phyloP scores from a whole-genome alignment of 2,113 vertebrate species.

The Barnardius zonarius region DNA sequence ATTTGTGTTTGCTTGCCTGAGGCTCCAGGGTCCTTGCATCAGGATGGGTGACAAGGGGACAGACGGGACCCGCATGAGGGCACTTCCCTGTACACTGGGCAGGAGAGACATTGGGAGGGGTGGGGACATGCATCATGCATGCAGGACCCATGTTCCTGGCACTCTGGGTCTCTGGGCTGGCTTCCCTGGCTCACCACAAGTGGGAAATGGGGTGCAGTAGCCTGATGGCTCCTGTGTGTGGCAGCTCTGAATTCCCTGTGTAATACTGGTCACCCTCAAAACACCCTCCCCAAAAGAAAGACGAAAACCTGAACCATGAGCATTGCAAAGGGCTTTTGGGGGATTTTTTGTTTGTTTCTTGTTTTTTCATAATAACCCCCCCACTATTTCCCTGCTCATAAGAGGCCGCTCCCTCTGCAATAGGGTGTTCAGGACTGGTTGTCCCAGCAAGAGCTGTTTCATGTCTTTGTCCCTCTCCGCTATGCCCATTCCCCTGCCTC shows the following conservation, averaged over 20 bases:
- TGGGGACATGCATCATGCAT: neutral
- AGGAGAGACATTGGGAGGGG: neutral
- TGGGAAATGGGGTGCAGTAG: neutral
- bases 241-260: neutral
- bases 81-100: neutral
- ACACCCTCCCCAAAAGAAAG: neutral
- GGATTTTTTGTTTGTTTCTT: neutral
- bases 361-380: neutral
- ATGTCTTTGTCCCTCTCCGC: neutral
- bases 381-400: neutral
- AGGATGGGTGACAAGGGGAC: neutral
- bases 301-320: neutral
- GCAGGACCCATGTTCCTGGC: neutral
- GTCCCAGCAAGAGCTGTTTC: neutral
- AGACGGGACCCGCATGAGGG: neutral
- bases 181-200: neutral
- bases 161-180: rapidly evolving
- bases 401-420: neutral
- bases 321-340: neutral
- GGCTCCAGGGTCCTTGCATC: neutral
- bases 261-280: neutral
- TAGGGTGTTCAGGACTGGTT: neutral
- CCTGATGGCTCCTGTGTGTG: neutral
- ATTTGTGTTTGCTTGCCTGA: neutral
- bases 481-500: rapidly evolving